Evolutionary conservation across 2,797 vertebrate species (phyloP), one percentile per base, ranked within the genome.

Genomic region (Erpetoichthys calabaricus): DNA sequence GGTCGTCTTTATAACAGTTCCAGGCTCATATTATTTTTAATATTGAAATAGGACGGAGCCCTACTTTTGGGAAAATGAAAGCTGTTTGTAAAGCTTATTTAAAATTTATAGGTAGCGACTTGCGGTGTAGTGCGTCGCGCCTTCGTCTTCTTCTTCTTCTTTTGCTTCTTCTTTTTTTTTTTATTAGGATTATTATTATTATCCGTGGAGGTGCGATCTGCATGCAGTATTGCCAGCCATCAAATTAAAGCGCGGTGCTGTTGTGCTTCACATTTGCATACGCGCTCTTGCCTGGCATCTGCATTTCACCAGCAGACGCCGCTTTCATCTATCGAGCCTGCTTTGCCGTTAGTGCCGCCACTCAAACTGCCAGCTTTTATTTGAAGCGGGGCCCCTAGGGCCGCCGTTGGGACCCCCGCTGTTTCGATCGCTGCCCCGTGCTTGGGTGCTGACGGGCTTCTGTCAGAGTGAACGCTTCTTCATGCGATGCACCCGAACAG

Each of bases 61-160:
- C 49, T 58, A 64, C 61, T 69, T 69, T 68, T 60, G 68, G 54
- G 60, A 70, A 59, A 46, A 44, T 50, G 62, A 60, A 70, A 56
- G 70, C 67, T 71, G 65, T 59, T 64, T 69, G 60, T 54, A 60
- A 65, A 65, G 50, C 70, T 59, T 73, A 79, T 76, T 57, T 75
- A 79, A 60, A 64, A 62, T 63, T 58, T 65, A 61, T 62, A 57
- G 56, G 49, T 5, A 7, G 25, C 60, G 47, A 64, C 65, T 64
- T 75, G 75, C 73, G 74, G 60, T 73, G 74, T 72, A 75, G 67
- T 60, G 68, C 66, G 72, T 76, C 77, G 74, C 73, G 71, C 72
- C 75, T 74, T 73, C 74, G 75, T 10, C 41, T 7, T 56, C 51
- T 57, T 42, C 52, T 44, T 56, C 49, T 46, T 56, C 55, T 65